Evolutionary conservation across 2,888 invertebrate genomes (phyloP), one percentile per base, ranked within the genome.

Genomic region (Choristoneura rosaceana): DNA sequence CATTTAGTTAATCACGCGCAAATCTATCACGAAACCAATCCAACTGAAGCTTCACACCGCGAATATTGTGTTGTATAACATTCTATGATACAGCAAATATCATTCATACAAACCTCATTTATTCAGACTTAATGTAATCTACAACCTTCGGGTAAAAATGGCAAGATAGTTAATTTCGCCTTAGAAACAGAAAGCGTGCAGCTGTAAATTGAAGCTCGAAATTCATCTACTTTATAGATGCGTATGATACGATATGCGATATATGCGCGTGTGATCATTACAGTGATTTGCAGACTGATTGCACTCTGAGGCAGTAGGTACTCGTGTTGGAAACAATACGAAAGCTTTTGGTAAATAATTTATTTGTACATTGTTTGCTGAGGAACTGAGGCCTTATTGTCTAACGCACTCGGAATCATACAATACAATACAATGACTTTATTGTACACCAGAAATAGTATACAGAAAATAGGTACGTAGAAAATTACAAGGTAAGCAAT

Each of bases 191-290:
- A 73, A 73, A 73, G 73, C 69, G 68, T 25, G 45, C 67, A n/a
- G 34, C 43, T 45, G 58, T 68, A 68, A 69, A 69, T 73, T 63
- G 63, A 68, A 17, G 47, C 50, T 60, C 68, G 59, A 52, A 69
- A 69, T 68, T 63, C 71, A 73, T 59, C 50, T 64, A 64, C 64
- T 64, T 59, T 50, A 73, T 69, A 58, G 59, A 52, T 62, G 73
- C 73, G 69, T 60, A 69, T 68, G 62, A 67, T 67, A 63, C n/a
- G 47, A 14, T 47, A 52, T 55, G 55, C 59, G 71, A 59, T 38
- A 55, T 71, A 71, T 68, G 71, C 71, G 38, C 68, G 71, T 67
- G 38, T 68, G 58, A 63, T 60, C 73, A 73, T 73, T 73, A 73
- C 73, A 64, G 59, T 69, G 68, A 69, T 69, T 73, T 73, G 73